Evolutionary conservation across 2,113 vertebrate species (phyloP).

Genomic region (Boleophthalmus pectinirostris): DNA sequence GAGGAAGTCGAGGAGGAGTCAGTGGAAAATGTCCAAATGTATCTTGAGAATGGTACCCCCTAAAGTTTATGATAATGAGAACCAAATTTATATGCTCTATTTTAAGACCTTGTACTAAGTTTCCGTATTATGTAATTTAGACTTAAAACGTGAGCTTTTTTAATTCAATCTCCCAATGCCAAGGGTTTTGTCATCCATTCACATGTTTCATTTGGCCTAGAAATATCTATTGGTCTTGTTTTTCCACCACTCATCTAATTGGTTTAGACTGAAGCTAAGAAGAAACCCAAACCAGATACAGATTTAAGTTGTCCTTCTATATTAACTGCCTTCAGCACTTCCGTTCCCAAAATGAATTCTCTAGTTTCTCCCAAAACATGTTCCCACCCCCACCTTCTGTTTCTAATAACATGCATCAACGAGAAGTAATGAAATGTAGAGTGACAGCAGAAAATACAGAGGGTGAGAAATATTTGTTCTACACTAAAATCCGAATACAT

Average conservation of each 20-base stretch:
- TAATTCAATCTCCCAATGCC: neutral
- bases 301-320: conserved; percentile 33
- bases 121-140: conserved; percentile 6
- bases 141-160: neutral
- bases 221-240: neutral
- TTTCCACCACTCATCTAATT: neutral
- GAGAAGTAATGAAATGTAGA: conserved; percentile 24
- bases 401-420: conserved; percentile 62
- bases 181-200: neutral
- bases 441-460: conserved; percentile 8
- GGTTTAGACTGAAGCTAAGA: neutral
- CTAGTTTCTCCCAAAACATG: conserved; percentile 66
- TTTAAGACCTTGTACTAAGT: conserved; percentile 44
- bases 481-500: neutral
- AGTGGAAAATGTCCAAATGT: conserved; percentile 66
- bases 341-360: conserved; percentile 63
- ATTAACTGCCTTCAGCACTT: conserved; percentile 62
- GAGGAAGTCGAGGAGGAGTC: conserved; percentile 57
- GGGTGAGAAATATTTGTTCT: conserved; percentile 1
- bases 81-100: conserved; percentile 39
- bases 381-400: conserved; percentile 66
- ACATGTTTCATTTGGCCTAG: neutral
- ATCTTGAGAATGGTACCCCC: conserved; percentile 34
- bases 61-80: conserved; percentile 14
- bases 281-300: conserved; percentile 52